Evolutionary conservation across 2,888 invertebrate species (phyloP).

Genomic region (Pinctada fucata): DNA sequence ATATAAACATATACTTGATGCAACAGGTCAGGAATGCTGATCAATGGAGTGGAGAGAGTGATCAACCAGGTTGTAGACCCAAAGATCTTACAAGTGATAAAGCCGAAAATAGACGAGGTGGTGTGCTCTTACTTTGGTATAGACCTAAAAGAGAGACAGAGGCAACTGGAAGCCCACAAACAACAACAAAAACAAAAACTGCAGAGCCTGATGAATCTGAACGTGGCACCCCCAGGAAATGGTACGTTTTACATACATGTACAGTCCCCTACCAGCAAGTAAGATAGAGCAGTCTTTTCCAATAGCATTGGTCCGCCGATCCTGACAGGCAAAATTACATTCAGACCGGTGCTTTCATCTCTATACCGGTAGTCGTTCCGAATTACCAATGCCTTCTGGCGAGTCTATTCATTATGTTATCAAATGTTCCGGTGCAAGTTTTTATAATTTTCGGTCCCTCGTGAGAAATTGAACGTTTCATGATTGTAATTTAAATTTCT

Average conservation of each 20-base stretch:
- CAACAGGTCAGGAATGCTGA: slow-evolving; percentile 89
- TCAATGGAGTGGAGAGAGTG: slow-evolving; percentile 94
- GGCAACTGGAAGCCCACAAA: slow-evolving; percentile 52
- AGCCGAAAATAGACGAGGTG: slow-evolving; percentile 93
- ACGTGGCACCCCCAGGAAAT: slow-evolving; percentile 38
- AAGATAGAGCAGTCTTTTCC: neutral
- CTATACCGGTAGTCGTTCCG: too few species aligned
- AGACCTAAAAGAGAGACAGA: slow-evolving; percentile 77
- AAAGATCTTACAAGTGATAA: slow-evolving; percentile 89
- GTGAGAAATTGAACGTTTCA: too few species aligned
- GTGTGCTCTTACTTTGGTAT: slow-evolving; percentile 92
- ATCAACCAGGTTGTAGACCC: slow-evolving; percentile 97
- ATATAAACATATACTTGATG: too few species aligned
- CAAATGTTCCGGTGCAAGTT: too few species aligned
- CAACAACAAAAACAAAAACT: slow-evolving; percentile 51
- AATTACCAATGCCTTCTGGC: too few species aligned
- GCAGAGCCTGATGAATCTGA: slow-evolving; percentile 45
- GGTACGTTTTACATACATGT: too few species aligned
- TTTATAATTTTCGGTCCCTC: too few species aligned
- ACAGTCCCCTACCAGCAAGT: neutral
- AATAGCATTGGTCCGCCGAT: too few species aligned
- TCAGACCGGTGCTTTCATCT: too few species aligned
- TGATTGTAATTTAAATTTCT: too few species aligned
- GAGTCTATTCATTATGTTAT: too few species aligned
- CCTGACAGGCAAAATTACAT: too few species aligned